A percentile compares a stretch with the other conserved stretches of the same genome.
These are phyloP conservation scores for Bungarus multicinctus DNA, from an alignment of 2,113 vertebrate species.

Conservation along the genomic window DNA sequence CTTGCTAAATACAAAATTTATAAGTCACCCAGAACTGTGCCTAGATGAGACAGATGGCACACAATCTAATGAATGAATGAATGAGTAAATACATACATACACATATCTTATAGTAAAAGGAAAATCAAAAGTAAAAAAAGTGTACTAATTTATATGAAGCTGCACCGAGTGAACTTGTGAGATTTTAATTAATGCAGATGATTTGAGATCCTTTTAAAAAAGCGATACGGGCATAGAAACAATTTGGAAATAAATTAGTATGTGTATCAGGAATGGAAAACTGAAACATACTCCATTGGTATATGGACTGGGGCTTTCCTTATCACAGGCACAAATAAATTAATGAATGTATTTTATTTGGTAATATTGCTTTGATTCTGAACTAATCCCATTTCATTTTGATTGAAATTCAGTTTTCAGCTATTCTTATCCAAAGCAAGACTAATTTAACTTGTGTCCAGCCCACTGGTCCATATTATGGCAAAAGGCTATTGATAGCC, in stretches of 20 bases:
- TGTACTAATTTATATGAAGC: conserved; percentile 3
- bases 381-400: background rate
- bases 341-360: background rate
- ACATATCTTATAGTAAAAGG: background rate
- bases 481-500: accelerated
- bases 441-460: background rate
- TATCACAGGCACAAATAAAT: background rate
- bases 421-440: background rate
- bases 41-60: background rate
- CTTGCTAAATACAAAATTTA: accelerated
- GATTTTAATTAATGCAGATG: background rate
- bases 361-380: background rate
- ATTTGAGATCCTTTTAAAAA: background rate
- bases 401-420: background rate
- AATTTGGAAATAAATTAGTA: background rate
- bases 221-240: background rate
- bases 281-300: background rate
- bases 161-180: background rate
- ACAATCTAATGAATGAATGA: background rate
- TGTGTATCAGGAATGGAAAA: background rate
- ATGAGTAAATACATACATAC: background rate
- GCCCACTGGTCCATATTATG: background rate
- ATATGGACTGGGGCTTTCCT: background rate
- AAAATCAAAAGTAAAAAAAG: conserved; percentile 3
- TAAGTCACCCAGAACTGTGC: background rate